Conservation (phyloP, 1,140 invertebrate genomes). For the Aporrectodea caliginosa region DNA sequence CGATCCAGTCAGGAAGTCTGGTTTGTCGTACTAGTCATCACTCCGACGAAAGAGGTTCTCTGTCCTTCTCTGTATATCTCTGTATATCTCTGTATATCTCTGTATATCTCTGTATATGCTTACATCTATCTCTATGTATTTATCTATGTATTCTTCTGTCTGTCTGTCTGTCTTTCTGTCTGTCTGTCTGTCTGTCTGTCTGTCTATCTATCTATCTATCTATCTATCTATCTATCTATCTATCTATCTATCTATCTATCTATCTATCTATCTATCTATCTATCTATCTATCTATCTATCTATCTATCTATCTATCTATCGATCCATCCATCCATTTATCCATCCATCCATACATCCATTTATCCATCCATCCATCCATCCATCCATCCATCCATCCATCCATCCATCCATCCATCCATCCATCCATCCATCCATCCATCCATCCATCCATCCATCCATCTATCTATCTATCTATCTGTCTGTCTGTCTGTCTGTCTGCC, state of each 20-base stretch:
- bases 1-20: constrained; percentile 63
- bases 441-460: too few species aligned
- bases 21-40: constrained; percentile 64
- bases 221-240: not conserved
- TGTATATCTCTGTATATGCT: not conserved
- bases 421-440: too few species aligned
- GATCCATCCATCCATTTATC: not conserved
- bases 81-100: too few species aligned
- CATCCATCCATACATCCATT: not conserved
- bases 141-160: not conserved
- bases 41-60: constrained; percentile 62
- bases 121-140: not conserved
- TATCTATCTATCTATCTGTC: too few species aligned
- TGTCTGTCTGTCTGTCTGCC: not conserved
- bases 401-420: not conserved
- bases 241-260: not conserved
- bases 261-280: not conserved
- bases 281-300: not conserved
- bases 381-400: not conserved
- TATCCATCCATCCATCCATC: not conserved
- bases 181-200: not conserved
- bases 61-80: not conserved
- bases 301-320: not conserved
- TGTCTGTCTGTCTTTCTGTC: not conserved
- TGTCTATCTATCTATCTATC: not conserved